Base-by-base conservation (phyloP, 92 coral and sea anemone genomes). In the Epizoanthus scotinus region DNA sequence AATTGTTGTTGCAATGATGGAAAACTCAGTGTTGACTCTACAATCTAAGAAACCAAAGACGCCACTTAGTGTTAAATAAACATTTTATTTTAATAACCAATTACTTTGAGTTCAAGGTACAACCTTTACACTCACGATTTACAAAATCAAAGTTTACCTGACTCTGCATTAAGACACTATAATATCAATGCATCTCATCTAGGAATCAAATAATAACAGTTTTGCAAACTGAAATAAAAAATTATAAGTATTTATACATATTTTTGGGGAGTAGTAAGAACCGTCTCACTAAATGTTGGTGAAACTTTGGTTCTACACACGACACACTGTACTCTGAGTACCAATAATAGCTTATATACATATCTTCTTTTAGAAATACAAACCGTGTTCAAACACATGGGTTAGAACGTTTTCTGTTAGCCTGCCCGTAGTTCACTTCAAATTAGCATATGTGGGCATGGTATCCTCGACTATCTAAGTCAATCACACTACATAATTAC, bases 121-220 rank as follows among this genome's bases (percentile, higher is more conserved):
- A 62, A 62, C 67, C 67, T 26, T 26, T 26, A 62, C 67, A 62
- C 67, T 62, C 67, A 9, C 31, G 67, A 62, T 62, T 62, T 62
- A 26, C 31, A 47, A 71, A 71, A 71, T 71, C 77, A 71, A 71
- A 49, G 28, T 52, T 22, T 15, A 49, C 34, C 52, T 24, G 17
- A 71, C 21, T 22, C 42, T 14, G 77, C 54, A 10, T 40, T 6
- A 49, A 12, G 36, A 52, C 77, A 71, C 77, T 36, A 47, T 21
- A 47, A 15, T 7, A 49, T 49, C 13, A n/a, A 7, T 27, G n/a
- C 2, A 22, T 65, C 38, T 27, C 19, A 14, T 29, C 3, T 1
- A 3, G 14, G 14, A 28, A 27, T 42, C 0, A 22, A 42, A 25
- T 65, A 65, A 7, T 28, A 27, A 14, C 29, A 70, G 55, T 22